Evolutionary conservation across 2,113 vertebrate species (phyloP), one percentile per base, ranked within the genome.

Genomic region (Coreoperca whiteheadi): DNA sequence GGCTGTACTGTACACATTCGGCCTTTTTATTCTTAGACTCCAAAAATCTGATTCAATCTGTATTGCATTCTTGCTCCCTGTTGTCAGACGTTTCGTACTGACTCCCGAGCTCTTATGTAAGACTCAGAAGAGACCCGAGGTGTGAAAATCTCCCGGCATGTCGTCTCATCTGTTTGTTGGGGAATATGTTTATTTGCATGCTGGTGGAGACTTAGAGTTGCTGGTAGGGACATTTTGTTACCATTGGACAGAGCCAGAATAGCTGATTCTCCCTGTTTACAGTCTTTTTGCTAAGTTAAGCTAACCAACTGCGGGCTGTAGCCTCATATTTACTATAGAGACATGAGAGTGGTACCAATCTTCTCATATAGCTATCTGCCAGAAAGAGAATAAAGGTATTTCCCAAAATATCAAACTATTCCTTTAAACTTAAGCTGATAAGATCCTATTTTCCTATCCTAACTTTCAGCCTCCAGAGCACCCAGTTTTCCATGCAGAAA

Each of bases 101-200:
- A 77, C 60, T 59, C 25, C 46, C 30, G 34, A 81, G 79, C 56
- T 65, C 43, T 93, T 75, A 80, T 70, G 75, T 75, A 87, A 88
- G 67, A 82, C 16, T 64, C 46, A 20, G 56, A 80, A 25, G 21
- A 48, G 59, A 66, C 57, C 57, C 2, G 37, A 57, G n/a, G 14
- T 54, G 68, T 15, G 59, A 56, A 39, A 37, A 32, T 25, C 39
- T 75, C 21, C 43, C 4, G 54, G 37, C 48, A 72, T 81, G 60
- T 65, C 21, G 14, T 79, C 77, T 79, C 21, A 51, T 85, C 41
- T 37, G 46, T 69, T 88, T n/a, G n/a, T 37, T 39, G 20, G 43
- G 34, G 16, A 43, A 51, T 9, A 63, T 4, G 2, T 34, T 53
- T 30, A 54, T 77, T 70, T 63, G 21, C 25, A 23, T 41, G 16